Evolutionary conservation across 2,113 vertebrate genomes (phyloP).

Genomic region (Pelusios castaneus): DNA sequence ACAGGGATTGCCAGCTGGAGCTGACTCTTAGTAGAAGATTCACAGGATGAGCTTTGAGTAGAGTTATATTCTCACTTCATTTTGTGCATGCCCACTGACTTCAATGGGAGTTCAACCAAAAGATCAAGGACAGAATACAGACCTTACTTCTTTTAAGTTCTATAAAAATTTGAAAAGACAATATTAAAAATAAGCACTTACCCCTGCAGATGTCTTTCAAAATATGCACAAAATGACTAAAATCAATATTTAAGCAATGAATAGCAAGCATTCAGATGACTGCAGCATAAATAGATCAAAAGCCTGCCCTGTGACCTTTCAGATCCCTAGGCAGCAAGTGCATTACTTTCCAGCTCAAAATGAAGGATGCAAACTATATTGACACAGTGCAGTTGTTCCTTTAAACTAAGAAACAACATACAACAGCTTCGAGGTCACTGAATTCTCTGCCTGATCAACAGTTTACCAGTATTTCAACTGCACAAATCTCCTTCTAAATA

Average conservation of each 20-base stretch:
- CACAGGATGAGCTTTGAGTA: not conserved
- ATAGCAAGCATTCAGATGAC: not conserved
- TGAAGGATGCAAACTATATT: accelerated
- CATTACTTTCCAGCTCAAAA: not conserved
- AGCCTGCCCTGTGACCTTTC: not conserved
- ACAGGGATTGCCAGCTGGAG: not conserved
- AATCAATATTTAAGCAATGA: not conserved
- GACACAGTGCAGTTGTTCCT: not conserved
- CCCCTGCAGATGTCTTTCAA: not conserved
- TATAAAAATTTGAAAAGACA: not conserved
- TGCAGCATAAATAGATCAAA: not conserved
- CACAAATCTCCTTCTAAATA: not conserved
- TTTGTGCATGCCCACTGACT: not conserved
- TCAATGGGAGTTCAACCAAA: not conserved
- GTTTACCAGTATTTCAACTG: not conserved
- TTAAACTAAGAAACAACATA: not conserved
- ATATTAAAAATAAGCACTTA: not conserved
- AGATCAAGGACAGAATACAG: not conserved
- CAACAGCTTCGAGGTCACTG: not conserved
- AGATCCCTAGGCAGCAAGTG: too few species aligned
- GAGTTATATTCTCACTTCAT: not conserved
- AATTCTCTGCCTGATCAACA: not conserved
- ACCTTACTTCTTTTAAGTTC: not conserved
- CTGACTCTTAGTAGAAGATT: not conserved
- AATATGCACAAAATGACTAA: not conserved